phyloP scores from a whole-genome alignment of 2,888 invertebrate genomes.

The Temnothorax unifasciatus region DNA sequence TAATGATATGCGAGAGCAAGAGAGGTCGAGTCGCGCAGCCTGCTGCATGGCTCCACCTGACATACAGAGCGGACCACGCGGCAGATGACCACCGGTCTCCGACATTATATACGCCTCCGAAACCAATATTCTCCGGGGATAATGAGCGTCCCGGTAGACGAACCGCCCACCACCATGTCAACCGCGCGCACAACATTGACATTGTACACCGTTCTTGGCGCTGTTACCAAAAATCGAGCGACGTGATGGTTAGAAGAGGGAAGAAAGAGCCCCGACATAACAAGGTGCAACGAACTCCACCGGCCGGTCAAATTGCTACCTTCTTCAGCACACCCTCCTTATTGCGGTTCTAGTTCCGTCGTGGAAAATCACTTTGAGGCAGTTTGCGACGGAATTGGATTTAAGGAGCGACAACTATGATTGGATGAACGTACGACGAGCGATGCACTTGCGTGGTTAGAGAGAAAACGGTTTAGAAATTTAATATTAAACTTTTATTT shows the following conservation, averaged over 20 bases:
- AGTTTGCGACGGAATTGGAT: slow-evolving; percentile 53
- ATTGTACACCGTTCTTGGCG: slow-evolving; percentile 32
- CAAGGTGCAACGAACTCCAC: slow-evolving; percentile 54
- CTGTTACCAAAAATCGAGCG: slow-evolving; percentile 11
- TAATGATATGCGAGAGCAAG: slow-evolving; percentile 78
- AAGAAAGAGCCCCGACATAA: background rate
- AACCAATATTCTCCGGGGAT: slow-evolving; percentile 53
- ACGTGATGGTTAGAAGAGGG: slow-evolving; percentile 37
- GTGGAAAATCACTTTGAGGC: slow-evolving; percentile 57
- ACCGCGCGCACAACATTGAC: slow-evolving; percentile 54
- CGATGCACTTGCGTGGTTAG: background rate
- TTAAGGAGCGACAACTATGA: slow-evolving; percentile 31
- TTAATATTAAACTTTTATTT: background rate
- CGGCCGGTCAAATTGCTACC: slow-evolving; percentile 62
- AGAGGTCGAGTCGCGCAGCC: slow-evolving; percentile 61
- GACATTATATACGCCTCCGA: slow-evolving; percentile 58
- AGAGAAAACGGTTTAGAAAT: background rate
- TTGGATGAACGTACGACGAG: slow-evolving; percentile 1
- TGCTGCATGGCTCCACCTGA: slow-evolving; percentile 80
- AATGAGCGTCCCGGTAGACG: slow-evolving; percentile 34
- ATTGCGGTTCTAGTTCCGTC: slow-evolving; percentile 53
- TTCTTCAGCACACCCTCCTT: slow-evolving; percentile 53
- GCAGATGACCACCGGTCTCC: slow-evolving; percentile 71
- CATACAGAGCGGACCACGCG: slow-evolving; percentile 69
- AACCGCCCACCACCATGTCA: slow-evolving; percentile 49